phyloP scores from a whole-genome alignment of 1,140 invertebrate species.

The Ostrea denselamellosa region DNA sequence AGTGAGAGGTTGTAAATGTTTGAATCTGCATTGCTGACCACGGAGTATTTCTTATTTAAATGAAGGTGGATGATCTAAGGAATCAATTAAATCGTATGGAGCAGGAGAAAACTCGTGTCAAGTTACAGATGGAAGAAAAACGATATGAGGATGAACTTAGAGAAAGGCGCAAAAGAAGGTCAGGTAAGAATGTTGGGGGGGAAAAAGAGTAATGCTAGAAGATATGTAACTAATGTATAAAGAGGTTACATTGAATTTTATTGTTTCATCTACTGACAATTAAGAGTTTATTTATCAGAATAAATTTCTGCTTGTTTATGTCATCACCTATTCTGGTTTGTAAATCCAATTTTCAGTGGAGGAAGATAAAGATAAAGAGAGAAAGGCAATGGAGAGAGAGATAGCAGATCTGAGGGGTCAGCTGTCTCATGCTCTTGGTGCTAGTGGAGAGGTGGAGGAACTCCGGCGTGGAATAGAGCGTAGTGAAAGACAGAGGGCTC shows the following conservation, averaged over 20 bases:
- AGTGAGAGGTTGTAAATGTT: too few species aligned
- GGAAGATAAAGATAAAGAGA: slow-evolving; percentile 67
- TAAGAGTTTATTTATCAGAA: not conserved
- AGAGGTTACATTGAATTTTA: not conserved
- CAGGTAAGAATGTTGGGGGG: slow-evolving; percentile 58
- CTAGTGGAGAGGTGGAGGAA: slow-evolving; percentile 71
- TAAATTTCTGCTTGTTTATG: not conserved
- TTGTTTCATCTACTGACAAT: not conserved
- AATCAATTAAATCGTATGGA: slow-evolving; percentile 70
- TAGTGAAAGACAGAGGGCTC: slow-evolving; percentile 74
- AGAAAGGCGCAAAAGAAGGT: slow-evolving; percentile 66
- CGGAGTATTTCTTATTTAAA: not conserved
- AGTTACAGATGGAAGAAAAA: slow-evolving; percentile 67
- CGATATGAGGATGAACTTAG: slow-evolving; percentile 70
- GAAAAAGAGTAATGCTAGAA: not conserved
- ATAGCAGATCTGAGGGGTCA: slow-evolving; percentile 71
- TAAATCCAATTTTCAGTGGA: slow-evolving; percentile 58
- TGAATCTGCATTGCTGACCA: not conserved
- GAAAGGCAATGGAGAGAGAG: slow-evolving; percentile 70
- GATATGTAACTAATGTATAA: not conserved
- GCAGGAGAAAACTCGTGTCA: slow-evolving; percentile 64
- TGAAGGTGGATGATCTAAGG: slow-evolving; percentile 72
- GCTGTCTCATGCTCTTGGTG: slow-evolving; percentile 66
- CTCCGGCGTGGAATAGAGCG: slow-evolving; percentile 71
- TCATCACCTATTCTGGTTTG: not conserved